These are phyloP conservation scores for Mizuhopecten yessoensis DNA, from an alignment of 1,140 invertebrate genomes.

Conservation along the genomic window DNA sequence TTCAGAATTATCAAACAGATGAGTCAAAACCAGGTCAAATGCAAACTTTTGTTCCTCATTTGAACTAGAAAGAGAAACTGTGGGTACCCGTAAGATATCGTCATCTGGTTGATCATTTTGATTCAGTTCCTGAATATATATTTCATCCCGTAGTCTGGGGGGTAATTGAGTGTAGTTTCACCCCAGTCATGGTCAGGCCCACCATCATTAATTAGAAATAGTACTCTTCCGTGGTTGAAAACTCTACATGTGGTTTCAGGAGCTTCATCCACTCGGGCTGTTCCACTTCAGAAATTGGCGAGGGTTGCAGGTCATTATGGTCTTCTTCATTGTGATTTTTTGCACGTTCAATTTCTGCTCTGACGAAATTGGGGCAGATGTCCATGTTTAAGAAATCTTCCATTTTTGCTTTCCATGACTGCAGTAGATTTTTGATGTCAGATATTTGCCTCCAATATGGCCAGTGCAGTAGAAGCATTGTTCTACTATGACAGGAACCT, in stretches of 20 bases:
- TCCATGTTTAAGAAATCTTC: not conserved
- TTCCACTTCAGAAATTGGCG: not conserved
- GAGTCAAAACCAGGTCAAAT: conserved; percentile 51
- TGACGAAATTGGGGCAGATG: conserved; percentile 64
- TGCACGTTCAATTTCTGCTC: conserved; percentile 60
- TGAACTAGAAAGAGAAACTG: not conserved
- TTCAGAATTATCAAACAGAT: not conserved
- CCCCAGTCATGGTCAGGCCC: conserved; percentile 36
- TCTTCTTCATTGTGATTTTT: not conserved
- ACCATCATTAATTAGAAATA: conserved; percentile 50
- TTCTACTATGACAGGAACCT: not conserved
- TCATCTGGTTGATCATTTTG: not conserved
- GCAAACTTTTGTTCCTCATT: conserved; percentile 48
- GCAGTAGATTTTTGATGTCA: not conserved
- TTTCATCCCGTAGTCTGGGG: not conserved
- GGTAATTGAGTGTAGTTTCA: not conserved
- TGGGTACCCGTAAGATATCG: not conserved
- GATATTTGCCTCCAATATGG: conserved; percentile 14
- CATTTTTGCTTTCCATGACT: not conserved
- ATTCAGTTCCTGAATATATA: not conserved
- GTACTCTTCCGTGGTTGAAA: conserved; percentile 35
- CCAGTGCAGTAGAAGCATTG: conserved; percentile 29
- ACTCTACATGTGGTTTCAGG: not conserved
- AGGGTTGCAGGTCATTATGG: too few relatives aligned
- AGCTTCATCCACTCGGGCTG: conserved; percentile 29